Evolutionary conservation across 2,797 vertebrate genomes (phyloP).

Genomic region (Vireo griseus): DNA sequence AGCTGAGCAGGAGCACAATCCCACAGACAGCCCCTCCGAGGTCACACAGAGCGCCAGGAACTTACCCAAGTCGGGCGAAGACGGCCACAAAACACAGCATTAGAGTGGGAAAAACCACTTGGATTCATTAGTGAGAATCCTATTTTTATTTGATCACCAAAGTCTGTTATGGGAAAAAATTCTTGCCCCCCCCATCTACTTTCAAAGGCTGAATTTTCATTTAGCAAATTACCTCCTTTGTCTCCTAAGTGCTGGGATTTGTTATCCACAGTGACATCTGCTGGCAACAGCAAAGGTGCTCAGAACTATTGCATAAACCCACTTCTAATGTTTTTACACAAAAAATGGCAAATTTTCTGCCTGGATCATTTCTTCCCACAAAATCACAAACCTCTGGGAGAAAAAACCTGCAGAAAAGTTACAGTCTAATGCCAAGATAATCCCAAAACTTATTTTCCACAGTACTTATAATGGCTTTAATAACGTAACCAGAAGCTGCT

Average conservation of each 20-base stretch:
- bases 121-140: background rate
- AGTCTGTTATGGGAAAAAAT: background rate
- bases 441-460: background rate
- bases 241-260: slow-evolving; percentile 33
- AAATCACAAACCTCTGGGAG: background rate
- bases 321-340: background rate
- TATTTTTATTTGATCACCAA: background rate
- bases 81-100: background rate
- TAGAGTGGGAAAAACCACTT: background rate
- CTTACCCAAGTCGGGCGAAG: slow-evolving; percentile 20
- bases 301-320: background rate
- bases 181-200: background rate
- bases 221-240: slow-evolving; percentile 68
- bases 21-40: background rate
- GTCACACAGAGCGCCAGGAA: slow-evolving; percentile 2
- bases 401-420: background rate
- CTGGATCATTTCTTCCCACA: background rate
- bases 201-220: slow-evolving; percentile 54
- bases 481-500: background rate
- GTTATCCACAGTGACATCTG: slow-evolving; percentile 71
- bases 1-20: background rate
- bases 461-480: background rate
- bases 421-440: background rate
- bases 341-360: background rate
- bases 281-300: slow-evolving; percentile 56